Percentiles rank a stretch among this genome's conserved stretches.
Evolutionary conservation across 2,888 invertebrate genomes (phyloP).

Genomic region (Leptinotarsa haldemani): DNA sequence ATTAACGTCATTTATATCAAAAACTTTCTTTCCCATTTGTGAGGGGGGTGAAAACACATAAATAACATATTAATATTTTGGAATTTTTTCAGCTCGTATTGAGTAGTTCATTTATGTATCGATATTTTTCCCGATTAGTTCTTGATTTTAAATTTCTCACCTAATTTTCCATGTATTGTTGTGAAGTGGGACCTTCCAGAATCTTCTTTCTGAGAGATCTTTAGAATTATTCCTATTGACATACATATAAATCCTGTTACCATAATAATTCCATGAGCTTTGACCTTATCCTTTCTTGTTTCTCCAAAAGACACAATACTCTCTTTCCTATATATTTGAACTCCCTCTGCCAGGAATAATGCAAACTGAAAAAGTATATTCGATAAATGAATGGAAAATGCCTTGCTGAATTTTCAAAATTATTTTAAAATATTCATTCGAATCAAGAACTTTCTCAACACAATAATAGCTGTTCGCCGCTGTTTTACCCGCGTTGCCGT

Average conservation of each 20-base stretch:
- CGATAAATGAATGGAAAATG: background rate
- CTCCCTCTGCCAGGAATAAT: constrained; percentile 54
- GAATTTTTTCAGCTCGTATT: too few species aligned
- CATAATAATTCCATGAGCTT: constrained; percentile 52
- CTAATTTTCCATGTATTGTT: constrained; percentile 50
- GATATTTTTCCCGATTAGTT: background rate
- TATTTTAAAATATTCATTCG: background rate
- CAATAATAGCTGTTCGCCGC: too few species aligned
- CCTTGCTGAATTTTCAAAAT: background rate
- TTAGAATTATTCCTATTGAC: constrained; percentile 54
- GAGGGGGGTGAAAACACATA: too few species aligned
- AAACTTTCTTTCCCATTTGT: too few species aligned
- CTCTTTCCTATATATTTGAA: constrained; percentile 53
- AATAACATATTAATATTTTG: too few species aligned
- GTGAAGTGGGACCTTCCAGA: constrained; percentile 54
- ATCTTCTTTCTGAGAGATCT: constrained; percentile 50
- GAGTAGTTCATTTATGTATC: too few species aligned
- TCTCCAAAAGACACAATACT: constrained; percentile 49
- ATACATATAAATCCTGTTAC: constrained; percentile 47
- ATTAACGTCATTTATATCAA: too few species aligned
- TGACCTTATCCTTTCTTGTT: constrained; percentile 44
- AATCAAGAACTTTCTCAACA: too few species aligned
- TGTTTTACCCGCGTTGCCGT: too few species aligned
- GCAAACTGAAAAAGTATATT: constrained; percentile 48
- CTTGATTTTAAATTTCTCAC: constrained; percentile 36